Evolutionary conservation across 2,797 vertebrate species (phyloP).

Genomic region (Anas flavirostris): DNA sequence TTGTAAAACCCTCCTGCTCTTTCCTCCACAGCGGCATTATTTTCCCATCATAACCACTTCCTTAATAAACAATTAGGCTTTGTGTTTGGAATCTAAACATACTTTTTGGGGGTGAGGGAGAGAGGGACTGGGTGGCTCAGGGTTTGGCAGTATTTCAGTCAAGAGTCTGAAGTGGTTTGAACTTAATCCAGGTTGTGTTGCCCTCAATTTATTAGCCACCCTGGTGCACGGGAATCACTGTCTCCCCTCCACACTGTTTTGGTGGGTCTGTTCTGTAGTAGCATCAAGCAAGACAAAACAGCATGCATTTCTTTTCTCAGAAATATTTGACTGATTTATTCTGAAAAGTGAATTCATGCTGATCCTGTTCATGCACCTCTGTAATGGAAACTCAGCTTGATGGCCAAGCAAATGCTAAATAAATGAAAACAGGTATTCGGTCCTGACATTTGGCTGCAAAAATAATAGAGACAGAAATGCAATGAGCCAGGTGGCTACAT

Average conservation of each 20-base stretch:
- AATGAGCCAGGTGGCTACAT: not conserved
- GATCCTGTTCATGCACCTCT: not conserved
- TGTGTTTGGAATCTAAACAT: conserved; percentile 52
- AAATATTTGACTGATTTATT: not conserved
- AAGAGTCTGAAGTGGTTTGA: conserved; percentile 20
- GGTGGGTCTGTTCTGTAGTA: not conserved
- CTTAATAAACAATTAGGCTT: conserved; percentile 64
- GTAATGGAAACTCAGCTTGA: not conserved
- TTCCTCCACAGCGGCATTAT: not conserved
- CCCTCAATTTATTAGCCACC: not conserved
- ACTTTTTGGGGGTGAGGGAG: not conserved
- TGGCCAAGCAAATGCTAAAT: not conserved
- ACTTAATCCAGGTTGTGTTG: conserved; percentile 2
- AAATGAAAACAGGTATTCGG: not conserved
- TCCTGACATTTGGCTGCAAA: not conserved
- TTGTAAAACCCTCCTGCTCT: conserved; percentile 23
- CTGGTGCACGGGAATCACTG: not conserved
- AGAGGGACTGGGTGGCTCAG: not conserved
- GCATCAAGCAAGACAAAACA: not conserved
- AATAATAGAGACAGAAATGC: not conserved
- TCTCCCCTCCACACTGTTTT: not conserved
- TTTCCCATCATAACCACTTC: conserved; percentile 50
- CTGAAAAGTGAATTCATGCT: not conserved
- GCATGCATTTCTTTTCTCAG: not conserved
- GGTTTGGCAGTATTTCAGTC: not conserved